Evolutionary conservation across 1,140 invertebrate genomes (phyloP), one percentile per base, ranked within the genome.

Genomic region (Protaetia brevitarsis): DNA sequence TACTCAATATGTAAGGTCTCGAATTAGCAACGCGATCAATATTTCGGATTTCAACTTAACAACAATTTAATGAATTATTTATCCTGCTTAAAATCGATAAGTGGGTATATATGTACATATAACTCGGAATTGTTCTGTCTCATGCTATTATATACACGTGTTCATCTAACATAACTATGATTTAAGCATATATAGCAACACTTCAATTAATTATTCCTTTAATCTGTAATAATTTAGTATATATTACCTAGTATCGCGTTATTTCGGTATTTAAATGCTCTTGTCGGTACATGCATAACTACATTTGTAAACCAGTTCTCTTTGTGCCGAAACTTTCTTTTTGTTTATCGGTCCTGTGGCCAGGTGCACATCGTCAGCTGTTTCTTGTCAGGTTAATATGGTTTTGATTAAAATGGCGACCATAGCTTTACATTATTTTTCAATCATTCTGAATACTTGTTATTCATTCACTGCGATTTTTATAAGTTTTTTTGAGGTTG

Each of bases 261-360:
- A n/a, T n/a, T n/a, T n/a, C 16, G 16, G 19, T 23, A 10, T 19
- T 45, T 45, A 45, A 37, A 51, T 51, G 21, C 21, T 51, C 11
- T 10, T 51, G 10, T 11, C n/a, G 13, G 13, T 51, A 51, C 41
- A 23, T 51, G 19, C 19, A 23, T 10, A 19, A 51, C 19, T 8
- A 51, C 19, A 51, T 16, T 45, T 51, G 16, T 51, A 51, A 51
- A 51, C 41, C 41, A 51, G 41, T 51, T 51, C 19, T 23, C 41
- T 51, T 51, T 51, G 41, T 51, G 41, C 19, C 26, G 11, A 45
- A 51, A 51, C 41, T 51, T 51, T 51, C 41, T 51, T 51, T 51
- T 51, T 51, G 16, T 51, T 23, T 23, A 51, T 51, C 7, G 41
- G 41, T 51, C n/a, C n/a, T 51, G 16, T 51, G 16, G 41, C 41